Base-by-base conservation (phyloP, 2,888 invertebrate genomes). In the Drosophila picticornis region DNA sequence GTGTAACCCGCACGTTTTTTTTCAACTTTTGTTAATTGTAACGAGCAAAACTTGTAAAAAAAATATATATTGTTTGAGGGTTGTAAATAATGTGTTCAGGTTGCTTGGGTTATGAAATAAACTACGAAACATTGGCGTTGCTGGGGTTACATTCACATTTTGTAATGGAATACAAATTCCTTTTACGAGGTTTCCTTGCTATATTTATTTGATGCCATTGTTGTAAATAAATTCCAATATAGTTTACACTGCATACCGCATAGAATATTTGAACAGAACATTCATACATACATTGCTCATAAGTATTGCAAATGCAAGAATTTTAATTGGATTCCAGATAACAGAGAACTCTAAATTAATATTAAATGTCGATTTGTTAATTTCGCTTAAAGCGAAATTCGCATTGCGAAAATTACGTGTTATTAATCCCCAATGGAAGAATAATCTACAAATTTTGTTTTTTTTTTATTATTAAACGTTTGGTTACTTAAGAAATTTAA, bases 71-170 rank as follows among this genome's bases (percentile, higher is more conserved):
- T 81, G 74, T 79, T 81, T 78, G 19, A 66, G 69, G 57, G 53
- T 22, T 73, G 69, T 78, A 69, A 79, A 79, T 48, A 68, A 46
- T 22, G 22, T 40, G 9, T 29, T 11, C 4, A 34, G 77, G 79
- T 79, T 79, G 74, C 78, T 81, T 69, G n/a, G 78, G 56, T 63
- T 43, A 61, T 63, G 1, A 32, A 32, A 22, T 34, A 16, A 31
- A 19, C 36, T 10, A 32, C 9, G 25, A 50, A n/a, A n/a, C 22
- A 19, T 10, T 27, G 19, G n/a, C 29, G 59, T 80, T 57, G 31
- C 62, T 29, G 10, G 22, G 75, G 48, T 25, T 19, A 76, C 19
- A 1, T 2, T 53, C 16, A 31, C 34, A 29, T 10, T 48, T 43
- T n/a, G 9, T 19, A 50, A 10, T 10, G 16, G 48, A 19, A 19